Percentiles rank a stretch among this genome's conserved stretches.
These are phyloP conservation scores for Dolichoris vasculosae DNA, from an alignment of 1,140 invertebrate genomes.

Conservation along the genomic window DNA sequence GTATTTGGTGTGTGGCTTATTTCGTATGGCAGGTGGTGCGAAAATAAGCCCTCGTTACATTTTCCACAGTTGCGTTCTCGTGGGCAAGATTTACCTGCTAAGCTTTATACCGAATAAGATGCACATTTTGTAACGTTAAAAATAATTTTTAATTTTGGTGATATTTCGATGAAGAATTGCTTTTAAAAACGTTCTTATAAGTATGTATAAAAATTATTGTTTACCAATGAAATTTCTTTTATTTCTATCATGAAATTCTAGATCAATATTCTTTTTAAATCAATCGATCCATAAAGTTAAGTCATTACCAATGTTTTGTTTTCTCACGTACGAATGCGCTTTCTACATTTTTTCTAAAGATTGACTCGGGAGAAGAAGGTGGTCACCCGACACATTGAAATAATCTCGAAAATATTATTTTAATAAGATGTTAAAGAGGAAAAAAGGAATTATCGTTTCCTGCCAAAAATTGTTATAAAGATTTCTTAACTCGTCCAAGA, in stretches of 20 bases:
- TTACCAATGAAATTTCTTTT: neutral
- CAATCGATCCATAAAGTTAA: neutral
- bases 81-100: constrained; percentile 14
- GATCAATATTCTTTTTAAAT: constrained; percentile 17
- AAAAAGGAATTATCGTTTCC: constrained; percentile 36
- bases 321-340: constrained; percentile 3
- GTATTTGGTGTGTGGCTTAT: neutral
- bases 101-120: constrained; percentile 11
- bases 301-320: constrained; percentile 27
- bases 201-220: constrained; percentile 12
- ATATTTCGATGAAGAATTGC: constrained; percentile 13
- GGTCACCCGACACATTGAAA: neutral
- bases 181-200: constrained; percentile 4
- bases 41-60: constrained; percentile 15
- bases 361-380: neutral
- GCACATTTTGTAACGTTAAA: constrained; percentile 32
- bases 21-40: neutral
- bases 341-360: constrained; percentile 3
- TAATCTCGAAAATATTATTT: constrained; percentile 34
- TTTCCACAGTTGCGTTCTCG: neutral
- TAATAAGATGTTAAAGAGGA: constrained; percentile 11
- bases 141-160: constrained; percentile 25
- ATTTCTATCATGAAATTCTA: neutral
- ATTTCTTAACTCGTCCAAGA: constrained; percentile 45
- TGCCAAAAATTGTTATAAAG: constrained; percentile 46